Evolutionary conservation across 1,140 invertebrate genomes (phyloP), one percentile per base, ranked within the genome.

Genomic region (Eriocheir sinensis): DNA sequence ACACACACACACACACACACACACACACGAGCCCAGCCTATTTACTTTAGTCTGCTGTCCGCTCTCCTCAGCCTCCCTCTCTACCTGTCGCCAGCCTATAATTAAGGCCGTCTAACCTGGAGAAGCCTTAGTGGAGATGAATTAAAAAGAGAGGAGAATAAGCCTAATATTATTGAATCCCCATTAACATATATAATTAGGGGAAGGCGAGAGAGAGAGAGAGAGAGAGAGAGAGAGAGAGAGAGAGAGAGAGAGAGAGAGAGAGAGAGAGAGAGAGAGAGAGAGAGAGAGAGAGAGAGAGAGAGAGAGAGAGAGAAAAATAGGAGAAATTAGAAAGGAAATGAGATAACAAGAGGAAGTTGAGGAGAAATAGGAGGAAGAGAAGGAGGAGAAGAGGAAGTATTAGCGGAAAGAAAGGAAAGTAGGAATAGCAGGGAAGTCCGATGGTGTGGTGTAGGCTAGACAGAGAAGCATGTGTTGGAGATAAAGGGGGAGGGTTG

Each of bases 171-270:
- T n/a, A n/a, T n/a, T n/a, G n/a, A n/a, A n/a, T n/a, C n/a, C n/a
- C n/a, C n/a, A n/a, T n/a, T n/a, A n/a, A n/a, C n/a, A n/a, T n/a
- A n/a, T n/a, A n/a, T n/a, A n/a, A n/a, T n/a, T n/a, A n/a, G n/a
- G n/a, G n/a, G n/a, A n/a, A n/a, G n/a, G n/a, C n/a, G n/a, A n/a
- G n/a, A n/a, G n/a, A 92, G 60, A 79, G 53, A 80, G 90, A 79
- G 60, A 92, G 90, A 80, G 36, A 80, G 90, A 92, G 30, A 92
- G 32, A 60, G n/a, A 60, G 30, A 9, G 0, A 32, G 44, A 53
- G n/a, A 34, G n/a, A 1, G 40, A 44, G 21, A 41, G 48, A 60
- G 32, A 53, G 2, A 60, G 32, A 3, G 48, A 17, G 48, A 53
- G 27, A 44, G n/a, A 3, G 1, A 36, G 40, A 91, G 2, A 27